Base-by-base conservation (phyloP, 2,113 vertebrate species). In the Aptenodytes forsteri region DNA sequence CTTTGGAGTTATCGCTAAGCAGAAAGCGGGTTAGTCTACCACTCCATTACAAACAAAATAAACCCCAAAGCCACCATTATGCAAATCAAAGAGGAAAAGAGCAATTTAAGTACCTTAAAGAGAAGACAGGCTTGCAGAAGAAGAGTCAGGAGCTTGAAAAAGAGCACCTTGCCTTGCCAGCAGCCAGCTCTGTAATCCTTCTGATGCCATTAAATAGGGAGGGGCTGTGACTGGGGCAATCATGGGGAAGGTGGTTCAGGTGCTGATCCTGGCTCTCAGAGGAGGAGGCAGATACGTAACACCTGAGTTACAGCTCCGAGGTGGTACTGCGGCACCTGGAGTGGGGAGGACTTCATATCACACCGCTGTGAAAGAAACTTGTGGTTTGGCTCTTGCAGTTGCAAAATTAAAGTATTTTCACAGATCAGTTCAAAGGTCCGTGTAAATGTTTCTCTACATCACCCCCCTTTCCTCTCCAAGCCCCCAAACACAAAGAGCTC, bases 291-390 rank as follows among this genome's bases (percentile, higher is more conserved):
- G 36, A 20, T 6, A 8, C 2, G 2, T 15, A 16, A 19, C 42
- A 14, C 22, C 21, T 3, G 49, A 61, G 42, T 19, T 38, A 13
- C 38, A 46, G 52, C 15, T 9, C 75, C 1, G 3, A 12, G 38
- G 71, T 23, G 44, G 40, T 34, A 10, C 54, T 8, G 40, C 65
- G 65, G 14, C 55, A 71, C 23, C 25, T 4, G 16, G 52, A 18
- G 13, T 0, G 7, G n/a, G 38, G n/a, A 91, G 47, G 21, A 46
- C 13, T 80, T 59, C 16, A 0, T 14, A n/a, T 22, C 56, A n/a
- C 20, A 58, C 56, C 20, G 0, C 0, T 1, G 16, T 8, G 13
- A 47, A 42, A 36, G 54, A 32, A 59, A 23, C 15, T 2, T 3
- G 11, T 9, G 10, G 3, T 38, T 61, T 34, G 36, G 46, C 16